Evolutionary conservation across 1,140 invertebrate species (phyloP).

Genomic region (Vollenhovia emeryi): DNA sequence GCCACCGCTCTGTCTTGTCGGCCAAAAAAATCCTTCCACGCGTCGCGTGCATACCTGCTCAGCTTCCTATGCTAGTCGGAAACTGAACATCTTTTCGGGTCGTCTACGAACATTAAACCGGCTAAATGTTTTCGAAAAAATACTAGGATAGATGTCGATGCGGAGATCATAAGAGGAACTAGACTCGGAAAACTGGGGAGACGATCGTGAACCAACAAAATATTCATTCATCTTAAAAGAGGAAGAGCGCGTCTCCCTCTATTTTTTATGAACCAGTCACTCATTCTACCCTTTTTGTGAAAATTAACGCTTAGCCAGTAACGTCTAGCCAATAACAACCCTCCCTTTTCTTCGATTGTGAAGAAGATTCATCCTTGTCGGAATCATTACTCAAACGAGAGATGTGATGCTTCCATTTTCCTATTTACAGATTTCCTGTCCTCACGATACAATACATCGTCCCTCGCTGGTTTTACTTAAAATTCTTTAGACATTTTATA

Average conservation of each 20-base stretch:
- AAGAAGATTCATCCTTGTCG: background rate
- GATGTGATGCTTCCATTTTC: background rate
- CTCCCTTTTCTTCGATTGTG: background rate
- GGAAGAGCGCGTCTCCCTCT: constrained; percentile 1
- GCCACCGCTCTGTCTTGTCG: background rate
- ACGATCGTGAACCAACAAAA: constrained; percentile 27
- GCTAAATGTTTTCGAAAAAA: background rate
- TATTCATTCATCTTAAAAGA: constrained; percentile 41
- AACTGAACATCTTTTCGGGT: constrained; percentile 42
- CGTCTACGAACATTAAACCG: constrained; percentile 35
- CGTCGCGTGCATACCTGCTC: constrained; percentile 23
- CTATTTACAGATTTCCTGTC: background rate
- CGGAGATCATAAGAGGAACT: background rate
- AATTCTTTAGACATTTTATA: background rate
- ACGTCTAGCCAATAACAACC: too few relatives aligned
- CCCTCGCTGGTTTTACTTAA: background rate
- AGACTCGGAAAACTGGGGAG: constrained; percentile 1
- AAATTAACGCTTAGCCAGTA: background rate
- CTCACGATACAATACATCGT: background rate
- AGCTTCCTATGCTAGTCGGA: constrained; percentile 15
- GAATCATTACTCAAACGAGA: background rate
- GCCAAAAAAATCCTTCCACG: constrained; percentile 29
- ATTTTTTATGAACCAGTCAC: background rate
- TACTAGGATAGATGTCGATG: constrained; percentile 52
- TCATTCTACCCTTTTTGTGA: background rate